A percentile compares a stretch with the other conserved stretches of the same genome.
Conservation (phyloP, 64 coral and sea anemone genomes). For the Hydrozoanthus tunicans region DNA sequence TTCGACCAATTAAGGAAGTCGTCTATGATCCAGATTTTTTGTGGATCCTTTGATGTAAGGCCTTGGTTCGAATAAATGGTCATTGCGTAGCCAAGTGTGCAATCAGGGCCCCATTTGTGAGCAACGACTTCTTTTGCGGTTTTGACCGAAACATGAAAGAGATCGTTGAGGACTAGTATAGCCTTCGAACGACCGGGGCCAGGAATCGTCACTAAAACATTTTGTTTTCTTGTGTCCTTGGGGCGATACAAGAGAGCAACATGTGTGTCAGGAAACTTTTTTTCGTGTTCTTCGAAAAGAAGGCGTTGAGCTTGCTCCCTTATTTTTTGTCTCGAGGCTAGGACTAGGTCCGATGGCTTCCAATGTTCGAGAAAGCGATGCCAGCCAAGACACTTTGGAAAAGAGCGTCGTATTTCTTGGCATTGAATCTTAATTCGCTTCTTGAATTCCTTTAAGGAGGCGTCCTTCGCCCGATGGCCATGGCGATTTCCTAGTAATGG, state of each 20-base stretch:
- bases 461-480: neutral
- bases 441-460: neutral
- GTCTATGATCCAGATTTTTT: conserved; percentile 14
- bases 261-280: too few species aligned
- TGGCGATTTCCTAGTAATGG: neutral
- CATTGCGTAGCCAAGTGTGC: neutral
- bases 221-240: too few species aligned
- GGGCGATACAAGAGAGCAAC: too few species aligned
- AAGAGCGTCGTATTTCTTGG: neutral
- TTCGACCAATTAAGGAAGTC: neutral
- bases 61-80: neutral
- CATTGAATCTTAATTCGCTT: neutral
- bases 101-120: neutral
- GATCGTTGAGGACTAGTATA: too few species aligned
- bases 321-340: neutral
- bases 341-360: neutral
- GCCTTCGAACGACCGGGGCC: too few species aligned
- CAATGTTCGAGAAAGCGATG: neutral
- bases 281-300: neutral
- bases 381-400: neutral
- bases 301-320: neutral
- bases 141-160: too few species aligned
- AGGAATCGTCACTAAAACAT: too few species aligned
- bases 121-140: too few species aligned
- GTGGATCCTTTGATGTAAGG: neutral